These are phyloP conservation scores for Muricea muricata DNA, from an alignment of 92 coral and sea anemone species.

Conservation along the genomic window DNA sequence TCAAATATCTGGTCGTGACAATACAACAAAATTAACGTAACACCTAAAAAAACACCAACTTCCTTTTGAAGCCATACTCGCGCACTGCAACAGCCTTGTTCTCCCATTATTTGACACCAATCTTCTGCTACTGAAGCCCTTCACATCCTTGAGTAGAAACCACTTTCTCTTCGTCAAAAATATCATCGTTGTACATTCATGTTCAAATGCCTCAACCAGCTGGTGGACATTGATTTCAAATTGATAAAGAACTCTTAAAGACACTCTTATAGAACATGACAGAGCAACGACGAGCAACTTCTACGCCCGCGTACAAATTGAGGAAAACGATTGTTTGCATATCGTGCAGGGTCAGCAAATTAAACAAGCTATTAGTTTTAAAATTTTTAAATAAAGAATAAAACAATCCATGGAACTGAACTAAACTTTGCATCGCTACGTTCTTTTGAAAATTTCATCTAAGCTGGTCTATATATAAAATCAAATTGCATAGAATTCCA, in stretches of 20 bases:
- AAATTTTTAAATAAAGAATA: too few species aligned
- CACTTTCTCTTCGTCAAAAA: constrained; percentile 3
- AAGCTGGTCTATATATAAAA: too few species aligned
- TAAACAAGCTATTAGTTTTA: not conserved
- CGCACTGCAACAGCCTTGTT: constrained; percentile 29
- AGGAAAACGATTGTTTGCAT: constrained; percentile 19
- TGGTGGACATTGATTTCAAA: constrained; percentile 7
- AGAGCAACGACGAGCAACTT: not conserved
- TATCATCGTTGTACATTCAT: constrained; percentile 13
- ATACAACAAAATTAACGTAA: too few species aligned
- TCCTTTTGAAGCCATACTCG: constrained; percentile 31
- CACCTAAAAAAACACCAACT: constrained; percentile 19
- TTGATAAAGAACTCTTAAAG: not conserved
- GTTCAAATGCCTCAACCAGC: constrained; percentile 1
- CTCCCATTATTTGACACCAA: constrained; percentile 11
- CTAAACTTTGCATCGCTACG: too few species aligned
- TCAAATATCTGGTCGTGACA: too few species aligned
- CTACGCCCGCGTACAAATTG: constrained; percentile 30
- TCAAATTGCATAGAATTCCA: too few species aligned
- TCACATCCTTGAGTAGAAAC: constrained; percentile 29
- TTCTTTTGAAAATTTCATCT: too few species aligned
- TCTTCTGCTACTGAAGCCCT: constrained; percentile 39
- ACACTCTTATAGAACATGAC: not conserved
- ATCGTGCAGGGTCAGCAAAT: not conserved
- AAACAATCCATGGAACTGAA: too few species aligned